Percentiles rank a stretch among this genome's conserved stretches.
Conservation (phyloP, 1,140 invertebrate species). For the Apocrypta bakeri region DNA sequence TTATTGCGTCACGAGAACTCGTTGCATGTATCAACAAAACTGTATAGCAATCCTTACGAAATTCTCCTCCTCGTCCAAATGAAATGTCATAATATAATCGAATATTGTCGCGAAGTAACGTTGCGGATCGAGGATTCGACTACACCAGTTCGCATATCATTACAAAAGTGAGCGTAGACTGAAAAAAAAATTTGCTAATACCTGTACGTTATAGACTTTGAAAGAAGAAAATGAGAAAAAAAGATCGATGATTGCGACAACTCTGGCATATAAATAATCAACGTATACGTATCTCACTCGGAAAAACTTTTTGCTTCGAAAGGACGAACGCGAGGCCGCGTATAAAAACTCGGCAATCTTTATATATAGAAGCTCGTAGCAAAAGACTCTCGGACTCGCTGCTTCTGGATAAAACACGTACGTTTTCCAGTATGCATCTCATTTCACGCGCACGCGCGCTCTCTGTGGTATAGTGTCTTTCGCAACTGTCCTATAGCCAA, state of each 20-base stretch:
- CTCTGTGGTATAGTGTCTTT: conserved; percentile 6
- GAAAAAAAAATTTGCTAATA: background rate
- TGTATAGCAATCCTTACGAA: no score
- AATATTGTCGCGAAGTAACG: no score
- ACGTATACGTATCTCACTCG: background rate
- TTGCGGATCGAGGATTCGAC: no score
- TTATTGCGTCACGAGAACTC: no score
- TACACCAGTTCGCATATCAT: no score
- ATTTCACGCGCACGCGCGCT: background rate
- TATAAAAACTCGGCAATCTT: background rate
- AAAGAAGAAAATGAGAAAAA: background rate
- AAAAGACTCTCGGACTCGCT: background rate
- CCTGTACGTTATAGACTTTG: background rate
- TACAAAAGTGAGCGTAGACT: no score
- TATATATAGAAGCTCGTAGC: background rate
- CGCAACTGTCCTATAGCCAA: conserved; percentile 9
- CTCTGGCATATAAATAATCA: conserved; percentile 4
- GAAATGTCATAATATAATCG: no score
- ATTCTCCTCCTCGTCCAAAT: no score
- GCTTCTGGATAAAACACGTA: background rate
- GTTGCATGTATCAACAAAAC: no score
- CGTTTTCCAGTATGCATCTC: background rate
- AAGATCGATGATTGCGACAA: background rate
- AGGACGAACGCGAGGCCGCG: background rate
- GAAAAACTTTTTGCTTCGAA: background rate